Base-by-base conservation (phyloP, 2,797 vertebrate genomes). In the Hoplostethus mediterraneus region DNA sequence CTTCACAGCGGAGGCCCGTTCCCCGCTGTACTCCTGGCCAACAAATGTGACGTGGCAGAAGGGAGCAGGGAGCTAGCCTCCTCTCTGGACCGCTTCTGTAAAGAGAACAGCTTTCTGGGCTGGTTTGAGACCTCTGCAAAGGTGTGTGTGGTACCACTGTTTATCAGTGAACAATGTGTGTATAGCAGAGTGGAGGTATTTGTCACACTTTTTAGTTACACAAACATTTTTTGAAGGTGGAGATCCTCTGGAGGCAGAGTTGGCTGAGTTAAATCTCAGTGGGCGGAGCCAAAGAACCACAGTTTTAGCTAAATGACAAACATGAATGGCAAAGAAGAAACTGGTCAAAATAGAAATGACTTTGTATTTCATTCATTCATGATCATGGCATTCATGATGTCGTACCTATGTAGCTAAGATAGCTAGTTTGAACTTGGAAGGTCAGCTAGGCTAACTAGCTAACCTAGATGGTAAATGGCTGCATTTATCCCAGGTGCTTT, bases 101-200 rank as follows among this genome's bases (percentile, higher is more conserved):
- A 93, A 85, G 94, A 95, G 60, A 92, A 95, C 75, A 90, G 91
- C 69, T 97, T 97, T 80, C 64, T 76, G 73, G 94, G 94, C 61
- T 97, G 95, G 94, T 97, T 95, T 91, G 93, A 97, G 91, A 97
- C 95, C 0, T 97, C 96, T 73, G 95, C 95, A 66, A 96, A 96
- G 95, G 96, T 77, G 36, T 61, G 69, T 77, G 47, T 12, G 90
- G 75, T 36, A 9, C 21, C 52, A 38, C 14, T 33, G 6, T 25
- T 17, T 17, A 17, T 30, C 1, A 1, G 9, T 40, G 28, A 51
- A 6, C 6, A 30, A 38, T 14, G 48, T 42, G 10, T 40, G 1
- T 6, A 9, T 36, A 12, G 38, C 53, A 45, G 30, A 10, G 0
- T 2, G 54, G 11, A 5, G 6, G 28, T 21, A 3, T 28, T 28